phyloP scores from a whole-genome alignment of 2,113 vertebrate species.

The Prinia subflava region DNA sequence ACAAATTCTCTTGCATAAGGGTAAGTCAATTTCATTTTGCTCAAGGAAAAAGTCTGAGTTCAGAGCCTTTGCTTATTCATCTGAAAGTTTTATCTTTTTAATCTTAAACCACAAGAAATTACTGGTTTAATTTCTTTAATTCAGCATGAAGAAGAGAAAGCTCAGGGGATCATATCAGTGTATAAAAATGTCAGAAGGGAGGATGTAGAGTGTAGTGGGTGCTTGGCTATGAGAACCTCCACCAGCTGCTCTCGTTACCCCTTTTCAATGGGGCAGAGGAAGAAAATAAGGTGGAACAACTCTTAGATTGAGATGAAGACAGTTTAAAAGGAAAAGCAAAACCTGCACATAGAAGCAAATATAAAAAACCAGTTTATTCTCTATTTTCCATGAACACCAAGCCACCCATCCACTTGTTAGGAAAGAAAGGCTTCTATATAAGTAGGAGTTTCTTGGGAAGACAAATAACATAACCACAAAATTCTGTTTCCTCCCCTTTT shows the following conservation, averaged over 20 bases:
- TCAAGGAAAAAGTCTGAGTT: not conserved
- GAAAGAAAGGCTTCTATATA: not conserved
- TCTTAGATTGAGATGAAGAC: not conserved
- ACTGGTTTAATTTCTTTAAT: not conserved
- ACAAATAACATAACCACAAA: not conserved
- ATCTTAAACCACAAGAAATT: not conserved
- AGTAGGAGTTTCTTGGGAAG: not conserved
- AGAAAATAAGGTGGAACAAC: not conserved
- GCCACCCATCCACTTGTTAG: no score
- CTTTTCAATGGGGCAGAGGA: not conserved
- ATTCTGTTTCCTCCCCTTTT: not conserved
- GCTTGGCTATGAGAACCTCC: not conserved
- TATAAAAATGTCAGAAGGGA: not conserved
- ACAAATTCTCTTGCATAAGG: not conserved
- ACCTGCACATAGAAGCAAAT: not conserved
- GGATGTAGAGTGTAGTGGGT: not conserved
- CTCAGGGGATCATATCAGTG: not conserved
- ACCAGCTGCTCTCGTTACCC: not conserved
- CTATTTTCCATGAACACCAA: not conserved
- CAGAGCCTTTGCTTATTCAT: not conserved
- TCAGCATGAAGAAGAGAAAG: not conserved
- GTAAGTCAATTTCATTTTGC: not conserved
- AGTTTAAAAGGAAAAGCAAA: not conserved
- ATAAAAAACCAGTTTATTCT: not conserved
- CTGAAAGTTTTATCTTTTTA: not conserved